Conservation (phyloP, 2,113 vertebrate species). For the Forbesichthys agassizii region DNA sequence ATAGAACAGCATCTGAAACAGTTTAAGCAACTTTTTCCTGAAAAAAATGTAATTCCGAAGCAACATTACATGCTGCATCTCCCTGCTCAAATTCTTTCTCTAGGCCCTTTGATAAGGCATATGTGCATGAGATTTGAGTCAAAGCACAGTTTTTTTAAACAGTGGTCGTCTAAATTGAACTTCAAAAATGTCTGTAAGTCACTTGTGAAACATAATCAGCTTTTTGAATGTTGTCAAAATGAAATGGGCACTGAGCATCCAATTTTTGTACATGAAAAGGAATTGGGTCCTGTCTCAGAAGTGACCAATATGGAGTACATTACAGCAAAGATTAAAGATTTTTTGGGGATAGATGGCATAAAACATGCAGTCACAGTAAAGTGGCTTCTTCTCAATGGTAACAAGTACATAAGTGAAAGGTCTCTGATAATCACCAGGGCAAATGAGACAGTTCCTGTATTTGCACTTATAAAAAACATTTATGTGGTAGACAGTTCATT, state of each 20-base stretch:
- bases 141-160: slow-evolving; percentile 25
- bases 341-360: neutral
- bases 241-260: slow-evolving; percentile 5
- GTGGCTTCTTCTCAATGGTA: slow-evolving; percentile 17
- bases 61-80: slow-evolving; percentile 2
- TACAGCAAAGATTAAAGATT: neutral
- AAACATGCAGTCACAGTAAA: slow-evolving; percentile 16
- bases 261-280: neutral
- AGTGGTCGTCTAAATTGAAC: slow-evolving; percentile 21
- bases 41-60: slow-evolving; percentile 3
- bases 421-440: slow-evolving; percentile 10
- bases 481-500: neutral
- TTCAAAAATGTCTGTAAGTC: slow-evolving; percentile 21
- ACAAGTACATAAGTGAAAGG: slow-evolving; percentile 23
- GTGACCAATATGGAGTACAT: neutral
- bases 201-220: slow-evolving; percentile 15
- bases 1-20: slow-evolving; percentile 7
- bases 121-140: slow-evolving; percentile 27
- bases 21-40: slow-evolving; percentile 6
- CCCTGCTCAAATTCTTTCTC: too few relatives aligned
- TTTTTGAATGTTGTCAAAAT: slow-evolving; percentile 27
- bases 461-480: neutral
- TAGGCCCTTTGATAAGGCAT: slow-evolving; percentile 11
- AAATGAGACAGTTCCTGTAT: neutral
- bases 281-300: neutral